Conservation (phyloP, 2,797 vertebrate genomes). For the Artibeus jamaicensis region DNA sequence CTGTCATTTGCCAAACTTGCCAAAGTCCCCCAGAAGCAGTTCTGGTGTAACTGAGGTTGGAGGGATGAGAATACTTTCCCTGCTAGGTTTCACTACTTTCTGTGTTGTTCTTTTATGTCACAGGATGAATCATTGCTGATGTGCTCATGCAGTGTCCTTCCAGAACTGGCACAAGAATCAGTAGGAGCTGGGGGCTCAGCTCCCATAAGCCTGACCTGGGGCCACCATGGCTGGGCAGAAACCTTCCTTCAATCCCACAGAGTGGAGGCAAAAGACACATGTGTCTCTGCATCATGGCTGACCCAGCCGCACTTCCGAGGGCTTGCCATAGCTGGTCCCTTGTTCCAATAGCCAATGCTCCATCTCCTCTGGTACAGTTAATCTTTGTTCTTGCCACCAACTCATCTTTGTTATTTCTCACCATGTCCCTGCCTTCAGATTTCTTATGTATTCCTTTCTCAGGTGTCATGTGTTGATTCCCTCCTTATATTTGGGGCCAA, state of each 20-base stretch:
- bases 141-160: neutral
- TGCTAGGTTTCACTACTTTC: neutral
- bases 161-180: neutral
- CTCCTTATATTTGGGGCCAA: neutral
- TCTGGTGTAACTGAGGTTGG: neutral
- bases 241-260: neutral
- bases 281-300: fast-evolving
- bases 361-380: constrained; percentile 6
- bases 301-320: neutral
- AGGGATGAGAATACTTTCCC: neutral
- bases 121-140: neutral
- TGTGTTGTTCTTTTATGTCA: neutral
- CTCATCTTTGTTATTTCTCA: constrained; percentile 15
- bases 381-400: constrained; percentile 30
- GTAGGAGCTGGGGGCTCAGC: neutral
- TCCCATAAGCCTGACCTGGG: neutral
- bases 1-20: neutral
- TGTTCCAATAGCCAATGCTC: neutral
- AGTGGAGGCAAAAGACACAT: fast-evolving
- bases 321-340: neutral
- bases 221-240: fast-evolving
- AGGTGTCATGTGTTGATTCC: constrained; percentile 33
- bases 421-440: neutral
- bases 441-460: constrained; percentile 36
- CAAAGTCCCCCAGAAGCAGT: neutral